These are phyloP conservation scores for Masnerella sp. DNA, from an alignment of 2,888 invertebrate genomes.

Conservation along the genomic window DNA sequence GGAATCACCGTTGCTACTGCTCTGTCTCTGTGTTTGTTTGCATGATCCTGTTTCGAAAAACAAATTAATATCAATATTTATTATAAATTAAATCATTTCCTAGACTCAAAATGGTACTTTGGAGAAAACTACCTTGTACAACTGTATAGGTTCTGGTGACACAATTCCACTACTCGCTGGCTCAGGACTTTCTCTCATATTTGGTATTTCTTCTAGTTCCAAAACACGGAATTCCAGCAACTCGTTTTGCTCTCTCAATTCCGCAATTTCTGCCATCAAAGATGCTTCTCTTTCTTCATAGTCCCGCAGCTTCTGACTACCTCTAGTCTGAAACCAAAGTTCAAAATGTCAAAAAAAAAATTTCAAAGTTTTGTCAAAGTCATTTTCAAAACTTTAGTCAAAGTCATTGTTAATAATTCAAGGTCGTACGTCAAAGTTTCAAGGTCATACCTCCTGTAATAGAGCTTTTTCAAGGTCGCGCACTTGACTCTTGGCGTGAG, in stretches of 20 bases:
- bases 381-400: no score
- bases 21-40: slow-evolving; percentile 68
- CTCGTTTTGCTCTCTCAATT: slow-evolving; percentile 88
- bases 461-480: slow-evolving; percentile 78
- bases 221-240: slow-evolving; percentile 88
- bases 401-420: no score
- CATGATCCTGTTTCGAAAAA: slow-evolving; percentile 63
- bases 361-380: no score
- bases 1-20: slow-evolving; percentile 73
- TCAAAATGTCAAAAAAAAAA: no score
- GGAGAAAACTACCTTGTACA: slow-evolving; percentile 64
- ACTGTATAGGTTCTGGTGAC: slow-evolving; percentile 79
- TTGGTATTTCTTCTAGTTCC: slow-evolving; percentile 83
- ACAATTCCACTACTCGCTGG: slow-evolving; percentile 70
- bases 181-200: slow-evolving; percentile 67
- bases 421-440: no score
- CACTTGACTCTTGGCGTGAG: slow-evolving; percentile 79
- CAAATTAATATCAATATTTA: no score
- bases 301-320: slow-evolving; percentile 76
- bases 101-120: no score
- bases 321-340: slow-evolving; percentile 66
- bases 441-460: slow-evolving; percentile 73
- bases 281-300: slow-evolving; percentile 80
- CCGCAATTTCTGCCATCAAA: slow-evolving; percentile 83
- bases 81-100: no score